Evolutionary conservation across 2,888 invertebrate genomes (phyloP), one percentile per base, ranked within the genome.

Genomic region (Allophyes oxyacanthae): DNA sequence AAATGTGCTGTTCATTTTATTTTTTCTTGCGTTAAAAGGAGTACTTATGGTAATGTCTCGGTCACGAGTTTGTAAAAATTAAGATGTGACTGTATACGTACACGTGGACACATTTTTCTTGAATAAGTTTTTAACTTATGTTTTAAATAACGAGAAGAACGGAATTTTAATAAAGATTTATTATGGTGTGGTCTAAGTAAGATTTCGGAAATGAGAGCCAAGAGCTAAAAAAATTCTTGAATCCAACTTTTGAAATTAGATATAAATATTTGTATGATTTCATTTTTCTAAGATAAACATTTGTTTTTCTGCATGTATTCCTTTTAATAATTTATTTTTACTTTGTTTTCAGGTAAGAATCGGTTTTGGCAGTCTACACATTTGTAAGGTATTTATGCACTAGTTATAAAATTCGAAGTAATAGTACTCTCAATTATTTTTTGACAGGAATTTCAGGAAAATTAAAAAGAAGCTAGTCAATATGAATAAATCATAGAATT

Each of bases 1-100:
- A 66, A 70, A 66, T 66, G 65, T 70, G 51, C 41, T 45, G 64
- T 32, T 41, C 52, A 5, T 64, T 66, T 66, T 64, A 66, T 66
- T 66, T 66, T 68, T 64, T 58, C 51, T 70, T 66, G 48, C 36
- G 51, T 58, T 58, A 64, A 70, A 66, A 66, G 71, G 64, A 65
- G 56, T 71, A 66, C 58, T 66, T 70, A 66, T 66, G 65, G 66
- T 70, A 66, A 66, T 66, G 66, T 49, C 52, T 52, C 20, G 58
- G 66, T 66, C 66, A 66, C 66, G 66, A 66, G 44, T 58, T 58
- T 52, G 66, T 65, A 66, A 66, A 66, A 66, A 66, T 70, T 66
- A 66, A 66, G 66, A 70, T 52, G 71, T 66, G 65, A 49, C 65
- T 64, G 48, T 50, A 43, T 37, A 32, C 32, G 33, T 37, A 20